Percentiles rank a stretch among this genome's conserved stretches.
Evolutionary conservation across 2,888 invertebrate species (phyloP).

Genomic region (Didymodactylos carnosus): DNA sequence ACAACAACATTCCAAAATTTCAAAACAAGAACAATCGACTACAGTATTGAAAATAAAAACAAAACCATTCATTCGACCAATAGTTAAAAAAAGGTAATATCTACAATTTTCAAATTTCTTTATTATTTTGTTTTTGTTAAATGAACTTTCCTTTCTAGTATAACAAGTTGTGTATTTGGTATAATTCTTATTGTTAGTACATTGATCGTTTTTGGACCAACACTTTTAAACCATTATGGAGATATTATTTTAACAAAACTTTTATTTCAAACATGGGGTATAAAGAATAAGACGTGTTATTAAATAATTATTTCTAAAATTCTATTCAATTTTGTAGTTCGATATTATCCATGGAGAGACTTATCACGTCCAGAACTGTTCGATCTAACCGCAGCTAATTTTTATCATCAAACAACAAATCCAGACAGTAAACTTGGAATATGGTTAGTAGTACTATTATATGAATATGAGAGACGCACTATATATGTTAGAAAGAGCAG

Average conservation of each 20-base stretch:
- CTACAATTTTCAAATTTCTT: background rate
- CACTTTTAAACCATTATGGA: background rate
- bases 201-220: background rate
- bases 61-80: too few species aligned
- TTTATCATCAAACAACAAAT: constrained; percentile 5
- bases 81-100: background rate
- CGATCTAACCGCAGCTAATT: background rate
- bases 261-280: background rate
- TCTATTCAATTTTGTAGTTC: background rate
- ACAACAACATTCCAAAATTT: too few species aligned
- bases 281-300: background rate
- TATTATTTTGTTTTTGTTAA: too few species aligned
- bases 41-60: too few species aligned
- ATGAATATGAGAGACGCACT: too few species aligned
- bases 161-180: background rate
- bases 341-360: constrained; percentile 5
- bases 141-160: too few species aligned
- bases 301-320: background rate
- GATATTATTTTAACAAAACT: background rate
- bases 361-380: background rate
- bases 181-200: background rate
- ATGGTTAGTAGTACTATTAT: too few species aligned
- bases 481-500: too few species aligned
- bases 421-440: background rate
- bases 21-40: too few species aligned